Percentiles rank a stretch among this genome's conserved stretches.
These are phyloP conservation scores for Chaenocephalus aceratus DNA, from an alignment of 2,113 vertebrate genomes.

Conservation along the genomic window DNA sequence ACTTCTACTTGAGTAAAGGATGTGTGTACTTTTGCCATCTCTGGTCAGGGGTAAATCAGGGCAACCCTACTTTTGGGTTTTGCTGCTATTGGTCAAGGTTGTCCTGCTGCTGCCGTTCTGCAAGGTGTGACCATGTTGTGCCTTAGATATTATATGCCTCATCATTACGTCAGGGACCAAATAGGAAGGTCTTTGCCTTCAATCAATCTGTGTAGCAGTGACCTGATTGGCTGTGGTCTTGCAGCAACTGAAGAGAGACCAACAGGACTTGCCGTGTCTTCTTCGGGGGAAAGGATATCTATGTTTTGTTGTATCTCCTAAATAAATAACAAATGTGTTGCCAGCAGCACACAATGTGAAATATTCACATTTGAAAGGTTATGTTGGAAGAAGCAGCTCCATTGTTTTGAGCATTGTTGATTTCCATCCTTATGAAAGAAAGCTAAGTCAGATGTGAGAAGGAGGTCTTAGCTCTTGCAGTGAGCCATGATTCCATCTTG, in stretches of 20 bases:
- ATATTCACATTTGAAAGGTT: conserved; percentile 17
- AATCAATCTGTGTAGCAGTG: background rate
- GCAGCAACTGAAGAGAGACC: background rate
- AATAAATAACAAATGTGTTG: conserved; percentile 22
- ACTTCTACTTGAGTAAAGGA: no score
- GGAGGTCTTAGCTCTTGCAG: conserved; percentile 42
- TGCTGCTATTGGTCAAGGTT: background rate
- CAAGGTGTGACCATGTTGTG: background rate
- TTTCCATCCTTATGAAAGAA: conserved; percentile 33
- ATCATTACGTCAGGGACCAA: background rate
- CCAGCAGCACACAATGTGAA: conserved; percentile 28
- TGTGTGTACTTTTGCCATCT: no score
- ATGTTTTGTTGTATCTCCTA: conserved; percentile 27
- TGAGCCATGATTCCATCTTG: conserved; percentile 52
- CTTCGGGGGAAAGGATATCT: background rate
- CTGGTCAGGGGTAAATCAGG: no score
- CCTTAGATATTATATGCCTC: no score
- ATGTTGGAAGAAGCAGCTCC: conserved; percentile 7
- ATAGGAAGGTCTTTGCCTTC: conserved; percentile 18
- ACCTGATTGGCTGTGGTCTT: background rate
- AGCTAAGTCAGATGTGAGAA: conserved; percentile 39
- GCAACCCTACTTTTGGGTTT: background rate
- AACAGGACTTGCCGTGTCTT: background rate
- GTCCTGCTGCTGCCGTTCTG: background rate
- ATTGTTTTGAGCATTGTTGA: conserved; percentile 12